Conservation (phyloP, 2,797 vertebrate genomes). For the Paramormyrops hopkinsi region DNA sequence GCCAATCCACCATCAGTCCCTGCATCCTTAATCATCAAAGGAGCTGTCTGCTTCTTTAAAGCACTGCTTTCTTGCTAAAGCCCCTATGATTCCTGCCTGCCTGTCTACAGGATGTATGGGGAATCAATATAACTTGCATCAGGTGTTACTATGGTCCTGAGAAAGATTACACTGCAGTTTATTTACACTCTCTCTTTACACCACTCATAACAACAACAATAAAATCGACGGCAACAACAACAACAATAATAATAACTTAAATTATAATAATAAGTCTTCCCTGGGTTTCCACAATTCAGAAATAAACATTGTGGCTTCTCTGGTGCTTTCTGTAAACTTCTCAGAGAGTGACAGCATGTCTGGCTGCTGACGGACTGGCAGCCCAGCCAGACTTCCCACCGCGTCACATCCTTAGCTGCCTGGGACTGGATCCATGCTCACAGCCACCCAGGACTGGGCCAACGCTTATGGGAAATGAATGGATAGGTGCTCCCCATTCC, state of each 20-base stretch:
- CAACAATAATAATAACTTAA: neutral
- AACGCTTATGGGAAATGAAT: neutral
- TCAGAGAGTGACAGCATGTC: neutral
- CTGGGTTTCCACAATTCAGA: neutral
- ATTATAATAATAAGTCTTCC: neutral
- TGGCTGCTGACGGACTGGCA: neutral
- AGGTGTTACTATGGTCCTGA: neutral
- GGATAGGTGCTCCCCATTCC: neutral
- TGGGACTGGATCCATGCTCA: neutral
- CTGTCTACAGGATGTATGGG: neutral
- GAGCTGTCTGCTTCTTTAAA: neutral
- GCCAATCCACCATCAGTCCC: constrained; percentile 28
- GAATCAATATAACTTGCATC: neutral
- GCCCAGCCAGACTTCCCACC: neutral
- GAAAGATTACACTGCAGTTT: neutral
- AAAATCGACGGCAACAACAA: neutral
- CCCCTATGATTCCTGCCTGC: neutral
- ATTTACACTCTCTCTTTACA: neutral
- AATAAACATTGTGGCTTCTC: neutral
- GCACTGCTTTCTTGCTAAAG: neutral
- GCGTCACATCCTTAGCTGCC: neutral
- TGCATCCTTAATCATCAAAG: constrained; percentile 59
- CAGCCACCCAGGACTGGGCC: neutral
- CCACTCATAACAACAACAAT: neutral
- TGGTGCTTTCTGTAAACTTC: neutral